Conservation (phyloP, 2,113 vertebrate genomes). For the Nibea coibor region DNA sequence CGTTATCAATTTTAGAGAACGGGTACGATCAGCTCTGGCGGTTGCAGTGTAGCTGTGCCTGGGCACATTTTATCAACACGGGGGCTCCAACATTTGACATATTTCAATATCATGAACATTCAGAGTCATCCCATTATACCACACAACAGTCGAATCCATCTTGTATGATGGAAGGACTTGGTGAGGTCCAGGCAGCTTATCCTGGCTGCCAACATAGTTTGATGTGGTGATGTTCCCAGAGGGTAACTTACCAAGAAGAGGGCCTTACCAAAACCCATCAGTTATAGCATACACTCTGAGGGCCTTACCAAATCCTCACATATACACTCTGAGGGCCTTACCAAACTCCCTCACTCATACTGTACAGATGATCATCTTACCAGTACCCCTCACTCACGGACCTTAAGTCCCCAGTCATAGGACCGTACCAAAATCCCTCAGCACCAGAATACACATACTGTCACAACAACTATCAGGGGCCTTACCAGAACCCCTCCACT, state of each 20-base stretch:
- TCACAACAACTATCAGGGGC: constrained; percentile 66
- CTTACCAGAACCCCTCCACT: constrained; percentile 78
- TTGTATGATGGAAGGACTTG: constrained; percentile 51
- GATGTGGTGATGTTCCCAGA: constrained; percentile 46
- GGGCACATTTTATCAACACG: not conserved
- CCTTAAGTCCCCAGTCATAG: constrained; percentile 44
- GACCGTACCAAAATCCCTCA: constrained; percentile 61
- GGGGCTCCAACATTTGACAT: not conserved
- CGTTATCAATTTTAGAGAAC: too few species aligned
- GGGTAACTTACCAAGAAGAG: constrained; percentile 35
- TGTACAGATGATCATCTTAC: constrained; percentile 50
- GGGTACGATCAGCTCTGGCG: too few species aligned
- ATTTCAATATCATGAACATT: not conserved
- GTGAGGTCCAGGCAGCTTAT: constrained; percentile 55
- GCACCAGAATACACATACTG: constrained; percentile 37
- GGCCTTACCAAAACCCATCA: constrained; percentile 64
- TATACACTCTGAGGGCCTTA: constrained; percentile 59
- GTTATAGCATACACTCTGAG: constrained; percentile 27
- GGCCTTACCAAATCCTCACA: constrained; percentile 45
- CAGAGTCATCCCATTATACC: constrained; percentile 15
- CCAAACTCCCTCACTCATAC: constrained; percentile 51
- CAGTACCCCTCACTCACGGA: constrained; percentile 36
- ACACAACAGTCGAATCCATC: constrained; percentile 45
- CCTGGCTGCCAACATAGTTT: constrained; percentile 68
- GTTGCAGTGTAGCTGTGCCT: too few species aligned